Evolutionary conservation across 2,888 invertebrate species (phyloP).

Genomic region (Caenorhabditis panamensis): DNA sequence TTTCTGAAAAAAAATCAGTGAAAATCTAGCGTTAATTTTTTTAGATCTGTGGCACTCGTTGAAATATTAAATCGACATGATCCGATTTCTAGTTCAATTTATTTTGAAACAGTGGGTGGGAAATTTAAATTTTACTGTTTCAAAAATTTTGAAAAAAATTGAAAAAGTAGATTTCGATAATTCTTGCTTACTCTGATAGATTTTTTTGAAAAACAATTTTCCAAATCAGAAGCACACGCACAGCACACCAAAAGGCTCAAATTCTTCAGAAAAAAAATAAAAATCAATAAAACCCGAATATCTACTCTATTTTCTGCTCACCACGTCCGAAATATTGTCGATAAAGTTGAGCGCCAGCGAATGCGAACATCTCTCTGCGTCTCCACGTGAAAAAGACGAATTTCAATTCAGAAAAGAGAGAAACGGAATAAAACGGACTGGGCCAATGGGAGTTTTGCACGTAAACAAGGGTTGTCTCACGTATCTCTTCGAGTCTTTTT

Average conservation of each 20-base stretch:
- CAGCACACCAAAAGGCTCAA: neutral
- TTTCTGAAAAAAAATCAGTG: too few relatives aligned
- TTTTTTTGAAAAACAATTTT: neutral
- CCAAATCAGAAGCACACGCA: constrained; percentile 10
- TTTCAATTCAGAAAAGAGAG: constrained; percentile 1
- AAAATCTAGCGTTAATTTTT: too few relatives aligned
- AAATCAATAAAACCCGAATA: neutral
- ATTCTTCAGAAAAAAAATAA: constrained; percentile 1
- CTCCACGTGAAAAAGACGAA: neutral
- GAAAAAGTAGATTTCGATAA: constrained; percentile 2
- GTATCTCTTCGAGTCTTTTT: constrained; percentile 34
- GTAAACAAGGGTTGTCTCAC: constrained; percentile 53
- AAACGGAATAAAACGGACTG: constrained; percentile 22
- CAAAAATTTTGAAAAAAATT: too few relatives aligned
- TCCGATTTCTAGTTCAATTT: too few relatives aligned
- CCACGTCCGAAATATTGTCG: constrained; percentile 50
- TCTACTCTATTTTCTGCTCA: constrained; percentile 10
- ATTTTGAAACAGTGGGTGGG: too few relatives aligned
- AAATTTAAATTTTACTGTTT: too few relatives aligned
- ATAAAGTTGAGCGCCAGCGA: constrained; percentile 52
- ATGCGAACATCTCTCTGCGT: constrained; percentile 49
- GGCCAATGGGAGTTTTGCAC: constrained; percentile 42
- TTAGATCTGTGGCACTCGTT: too few relatives aligned
- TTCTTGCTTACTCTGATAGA: too few relatives aligned
- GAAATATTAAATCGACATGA: too few relatives aligned